Evolutionary conservation across 2,797 vertebrate species (phyloP).

Genomic region (Poeciliopsis paucimaculata): DNA sequence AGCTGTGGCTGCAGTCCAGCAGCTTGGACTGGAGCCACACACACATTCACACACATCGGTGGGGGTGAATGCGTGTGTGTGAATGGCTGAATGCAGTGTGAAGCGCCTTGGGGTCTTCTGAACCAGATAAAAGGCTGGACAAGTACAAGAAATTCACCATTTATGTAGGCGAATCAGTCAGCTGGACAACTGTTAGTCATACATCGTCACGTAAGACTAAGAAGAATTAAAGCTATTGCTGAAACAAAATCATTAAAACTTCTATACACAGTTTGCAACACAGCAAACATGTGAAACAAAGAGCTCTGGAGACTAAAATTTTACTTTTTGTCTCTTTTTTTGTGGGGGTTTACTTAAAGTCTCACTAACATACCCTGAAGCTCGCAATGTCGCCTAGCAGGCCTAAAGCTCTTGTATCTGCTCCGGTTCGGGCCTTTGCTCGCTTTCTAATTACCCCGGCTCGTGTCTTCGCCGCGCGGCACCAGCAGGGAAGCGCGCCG

Average conservation of each 20-base stretch:
- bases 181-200: background rate
- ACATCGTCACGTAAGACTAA: background rate
- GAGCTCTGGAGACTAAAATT: background rate
- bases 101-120: background rate
- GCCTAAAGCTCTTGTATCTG: constrained; percentile 12
- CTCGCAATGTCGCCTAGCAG: constrained; percentile 22
- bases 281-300: background rate
- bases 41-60: no score
- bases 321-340: background rate
- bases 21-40: no score
- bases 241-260: background rate
- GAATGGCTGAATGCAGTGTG: background rate
- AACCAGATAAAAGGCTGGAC: background rate
- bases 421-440: constrained; percentile 22
- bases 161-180: background rate
- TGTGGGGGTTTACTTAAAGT: background rate
- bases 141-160: background rate
- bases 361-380: background rate
- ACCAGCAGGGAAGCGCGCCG: constrained; percentile 39
- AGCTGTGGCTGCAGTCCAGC: background rate
- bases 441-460: constrained; percentile 47
- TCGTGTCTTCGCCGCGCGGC: background rate
- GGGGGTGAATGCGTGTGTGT: background rate
- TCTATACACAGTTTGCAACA: background rate
- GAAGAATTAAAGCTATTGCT: background rate